Evolutionary conservation across 64 coral and sea anemone species (phyloP), one percentile per base, ranked within the genome.

Genomic region (Porites australiensis): DNA sequence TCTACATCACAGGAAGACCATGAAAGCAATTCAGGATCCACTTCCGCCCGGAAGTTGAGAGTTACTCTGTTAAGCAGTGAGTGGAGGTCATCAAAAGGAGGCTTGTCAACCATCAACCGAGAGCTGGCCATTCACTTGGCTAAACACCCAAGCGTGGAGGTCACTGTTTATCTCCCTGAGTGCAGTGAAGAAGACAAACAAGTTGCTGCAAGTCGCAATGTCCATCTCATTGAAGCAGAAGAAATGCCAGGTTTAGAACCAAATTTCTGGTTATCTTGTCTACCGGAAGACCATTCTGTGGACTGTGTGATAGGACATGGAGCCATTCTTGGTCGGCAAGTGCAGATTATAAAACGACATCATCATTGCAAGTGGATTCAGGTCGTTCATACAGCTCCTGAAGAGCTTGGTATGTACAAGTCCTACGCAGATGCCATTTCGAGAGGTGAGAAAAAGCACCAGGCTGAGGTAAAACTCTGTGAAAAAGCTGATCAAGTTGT

Each of bases 381-480:
- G 9, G 66, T 70, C 6, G 72, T 75, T 4, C 72, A 75, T 46
- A 75, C 11, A 43, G 58, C 37, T 0, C 79, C 58, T 16, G 59
- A 82, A 82, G 79, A 82, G 43, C 58, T 82, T 8, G 79, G 59
- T n/a, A 82, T 82, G 37, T 82, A 63, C 79, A 63, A 82, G 46
- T 16, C 6, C 2, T 49, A 73, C 13, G 37, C 0, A 4, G 10
- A 49, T 12, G 8, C 43, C 12, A 82, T 82, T 64, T 65, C 58
- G 5, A 47, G 5, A 82, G 79, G 14, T 3, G 58, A 82, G 43
- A 4, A 82, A 65, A 62, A 46, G 23, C 79, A 82, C 0, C 13
- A 46, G 5, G 13, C 14, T n/a, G 79, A 82, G 0, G 5, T 64
- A 64, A 4, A 51, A 75, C 72, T 75, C 15, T 75, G 72, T 75